phyloP scores from a whole-genome alignment of 2,113 vertebrate genomes.

The Gobius niger region DNA sequence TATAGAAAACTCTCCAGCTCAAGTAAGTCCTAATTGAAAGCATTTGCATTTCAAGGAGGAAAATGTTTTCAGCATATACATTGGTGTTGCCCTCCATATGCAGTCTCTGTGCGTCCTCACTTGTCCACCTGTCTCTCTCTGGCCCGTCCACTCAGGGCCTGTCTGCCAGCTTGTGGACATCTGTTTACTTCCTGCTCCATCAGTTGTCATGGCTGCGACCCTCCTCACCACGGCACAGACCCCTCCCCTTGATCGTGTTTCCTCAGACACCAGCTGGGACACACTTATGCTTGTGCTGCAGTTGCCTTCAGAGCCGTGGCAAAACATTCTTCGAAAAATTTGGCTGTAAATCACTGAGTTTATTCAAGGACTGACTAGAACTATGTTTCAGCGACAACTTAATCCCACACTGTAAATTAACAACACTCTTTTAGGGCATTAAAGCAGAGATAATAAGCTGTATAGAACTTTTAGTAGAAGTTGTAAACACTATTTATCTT shows the following conservation, averaged over 20 bases:
- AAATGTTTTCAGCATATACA: not conserved
- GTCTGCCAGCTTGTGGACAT: slow-evolving; percentile 74
- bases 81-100: slow-evolving; percentile 10
- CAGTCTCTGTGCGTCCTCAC: slow-evolving; percentile 46
- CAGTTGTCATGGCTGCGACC: slow-evolving; percentile 65
- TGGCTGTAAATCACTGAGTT: slow-evolving; percentile 12
- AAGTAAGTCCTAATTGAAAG: not conserved
- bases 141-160: slow-evolving; percentile 46
- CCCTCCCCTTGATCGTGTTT: slow-evolving; percentile 53
- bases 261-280: slow-evolving; percentile 71
- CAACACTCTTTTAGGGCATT: too few relatives aligned
- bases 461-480: too few relatives aligned
- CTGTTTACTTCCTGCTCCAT: slow-evolving; percentile 75
- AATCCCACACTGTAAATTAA: not conserved
- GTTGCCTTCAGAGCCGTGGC: slow-evolving; percentile 34
- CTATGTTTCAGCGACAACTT: not conserved
- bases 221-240: slow-evolving; percentile 3
- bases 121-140: slow-evolving; percentile 64
- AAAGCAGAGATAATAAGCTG: too few relatives aligned
- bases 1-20: not conserved
- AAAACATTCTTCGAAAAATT: slow-evolving; percentile 2
- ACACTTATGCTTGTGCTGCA: slow-evolving; percentile 63
- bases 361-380: not conserved
- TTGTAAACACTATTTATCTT: too few relatives aligned
- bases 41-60: not conserved